A percentile compares a stretch with the other conserved stretches of the same genome.
Evolutionary conservation across 2,888 invertebrate species (phyloP).

Genomic region (Trichopoda pennipes): DNA sequence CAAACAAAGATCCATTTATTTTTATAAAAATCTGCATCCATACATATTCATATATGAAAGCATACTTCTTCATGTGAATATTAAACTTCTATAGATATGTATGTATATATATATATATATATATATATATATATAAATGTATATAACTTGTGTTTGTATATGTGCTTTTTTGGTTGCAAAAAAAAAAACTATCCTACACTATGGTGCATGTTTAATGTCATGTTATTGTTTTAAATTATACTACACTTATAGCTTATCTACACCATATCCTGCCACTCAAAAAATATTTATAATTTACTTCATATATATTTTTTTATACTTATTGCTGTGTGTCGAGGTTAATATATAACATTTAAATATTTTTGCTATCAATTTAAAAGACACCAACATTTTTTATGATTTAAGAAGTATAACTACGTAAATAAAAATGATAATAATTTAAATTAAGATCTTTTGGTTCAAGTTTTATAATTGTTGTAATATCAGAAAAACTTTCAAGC

Average conservation of each 20-base stretch:
- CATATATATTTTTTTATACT: background rate
- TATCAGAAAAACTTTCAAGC: no score
- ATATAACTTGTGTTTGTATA: background rate
- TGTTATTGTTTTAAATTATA: conserved; percentile 71
- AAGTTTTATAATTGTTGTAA: no score
- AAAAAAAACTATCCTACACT: conserved; percentile 52
- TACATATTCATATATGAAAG: conserved; percentile 21
- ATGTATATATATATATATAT: no score
- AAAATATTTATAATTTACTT: background rate
- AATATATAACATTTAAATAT: conserved; percentile 29
- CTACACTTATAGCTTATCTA: conserved; percentile 66
- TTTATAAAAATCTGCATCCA: conserved; percentile 11
- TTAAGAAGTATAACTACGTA: background rate
- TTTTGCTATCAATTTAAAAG: conserved; percentile 6
- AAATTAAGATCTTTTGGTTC: no score
- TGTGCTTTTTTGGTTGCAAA: conserved; percentile 1
- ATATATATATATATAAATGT: background rate
- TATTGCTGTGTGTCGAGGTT: conserved; percentile 38
- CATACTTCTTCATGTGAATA: background rate
- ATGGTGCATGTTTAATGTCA: conserved; percentile 70
- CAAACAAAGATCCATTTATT: background rate
- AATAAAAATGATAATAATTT: no score
- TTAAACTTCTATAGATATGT: no score
- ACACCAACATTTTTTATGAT: background rate
- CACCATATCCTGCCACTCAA: conserved; percentile 66